These are phyloP conservation scores for Lepidurus arcticus DNA, from an alignment of 1,140 invertebrate species.

Conservation along the genomic window DNA sequence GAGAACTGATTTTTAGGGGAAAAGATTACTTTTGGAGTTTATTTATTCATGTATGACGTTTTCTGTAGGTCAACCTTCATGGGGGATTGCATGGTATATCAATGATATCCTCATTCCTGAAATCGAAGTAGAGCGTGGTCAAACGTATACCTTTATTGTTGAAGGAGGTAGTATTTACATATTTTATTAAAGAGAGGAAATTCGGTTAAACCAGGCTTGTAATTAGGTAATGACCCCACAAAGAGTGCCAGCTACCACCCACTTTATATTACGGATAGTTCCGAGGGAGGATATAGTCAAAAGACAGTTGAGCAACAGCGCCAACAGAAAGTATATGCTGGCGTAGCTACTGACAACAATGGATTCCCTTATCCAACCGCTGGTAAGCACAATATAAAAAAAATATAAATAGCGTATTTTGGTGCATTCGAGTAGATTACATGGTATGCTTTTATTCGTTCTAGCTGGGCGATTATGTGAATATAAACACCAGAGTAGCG, in stretches of 20 bases:
- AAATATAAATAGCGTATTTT: not conserved
- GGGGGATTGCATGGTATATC: constrained; percentile 90
- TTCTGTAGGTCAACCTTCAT: constrained; percentile 61
- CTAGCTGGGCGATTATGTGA: constrained; percentile 64
- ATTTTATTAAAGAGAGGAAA: not conserved
- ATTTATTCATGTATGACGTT: constrained; percentile 4
- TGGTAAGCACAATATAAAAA: constrained; percentile 46
- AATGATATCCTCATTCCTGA: constrained; percentile 86
- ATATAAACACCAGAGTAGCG: constrained; percentile 65
- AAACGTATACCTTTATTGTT: constrained; percentile 79
- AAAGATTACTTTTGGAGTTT: not conserved
- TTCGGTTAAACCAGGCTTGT: not conserved
- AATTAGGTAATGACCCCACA: constrained; percentile 47
- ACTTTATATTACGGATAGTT: constrained; percentile 83
- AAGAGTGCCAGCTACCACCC: constrained; percentile 73
- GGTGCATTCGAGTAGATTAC: not conserved
- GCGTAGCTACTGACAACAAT: constrained; percentile 64
- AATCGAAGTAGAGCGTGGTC: constrained; percentile 77
- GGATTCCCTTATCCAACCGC: constrained; percentile 71
- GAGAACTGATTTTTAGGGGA: not conserved
- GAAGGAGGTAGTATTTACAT: constrained; percentile 61
- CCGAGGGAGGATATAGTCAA: constrained; percentile 75
- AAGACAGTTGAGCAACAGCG: constrained; percentile 61
- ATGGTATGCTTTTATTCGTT: constrained; percentile 35
- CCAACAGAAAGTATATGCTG: constrained; percentile 68